Evolutionary conservation across 2,888 invertebrate species (phyloP), one percentile per base, ranked within the genome.

Genomic region (Polydrusus pterygomalis): DNA sequence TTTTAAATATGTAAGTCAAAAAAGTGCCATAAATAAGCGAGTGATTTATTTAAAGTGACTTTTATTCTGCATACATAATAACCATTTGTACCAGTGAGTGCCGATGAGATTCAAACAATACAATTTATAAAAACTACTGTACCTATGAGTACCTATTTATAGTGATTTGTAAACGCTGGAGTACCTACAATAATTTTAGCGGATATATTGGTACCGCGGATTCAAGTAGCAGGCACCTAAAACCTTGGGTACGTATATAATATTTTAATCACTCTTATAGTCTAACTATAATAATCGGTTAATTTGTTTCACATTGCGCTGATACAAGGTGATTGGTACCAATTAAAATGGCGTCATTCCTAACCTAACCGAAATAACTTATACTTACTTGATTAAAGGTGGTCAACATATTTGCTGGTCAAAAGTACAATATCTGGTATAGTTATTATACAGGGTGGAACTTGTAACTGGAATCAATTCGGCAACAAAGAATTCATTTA

Each of bases 211-310:
- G 34, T 10, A 34, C 34, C 25, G 47, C 17, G n/a, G 54, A 54
- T 13, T n/a, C 20, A 20, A 54, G n/a, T 54, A 54, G n/a, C 17
- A n/a, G 25, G n/a, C 25, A 54, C 15, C 25, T 25, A 25, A 25
- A 54, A 54, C 54, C 54, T 54, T 54, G 54, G 54, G 54, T 54
- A 54, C 6, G 25, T 54, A 54, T n/a, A 25, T 51, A 1, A 43
- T 54, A 30, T 30, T 25, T 6, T 34, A 34, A 34, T 34, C 8
- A 34, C 34, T 34, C 34, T 34, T 34, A 7, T 34, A 34, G 34
- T 34, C 1, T 34, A 34, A 10, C 5, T n/a, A 25, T 17, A 47
- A n/a, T 47, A 8, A 8, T 17, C 17, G 47, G 0, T 47, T 47
- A 47, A 47, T 47, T 47, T 17, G 15, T 5, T 17, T 47, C 17